phyloP scores from a whole-genome alignment of 2,113 vertebrate species.

The Ceratotherium simum region DNA sequence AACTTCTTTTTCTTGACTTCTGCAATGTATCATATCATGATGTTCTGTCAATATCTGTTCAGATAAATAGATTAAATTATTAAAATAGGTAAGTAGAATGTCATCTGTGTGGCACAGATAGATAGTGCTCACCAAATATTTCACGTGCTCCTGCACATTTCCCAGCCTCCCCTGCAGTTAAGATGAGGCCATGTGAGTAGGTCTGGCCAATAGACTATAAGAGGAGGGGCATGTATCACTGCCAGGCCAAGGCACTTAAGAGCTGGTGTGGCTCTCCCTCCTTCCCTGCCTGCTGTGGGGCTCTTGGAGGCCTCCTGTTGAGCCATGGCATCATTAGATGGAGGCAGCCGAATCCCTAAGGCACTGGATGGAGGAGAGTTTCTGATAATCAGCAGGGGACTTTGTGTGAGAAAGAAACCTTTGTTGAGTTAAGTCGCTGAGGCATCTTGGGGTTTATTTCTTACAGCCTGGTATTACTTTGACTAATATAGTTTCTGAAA shows the following conservation, averaged over 20 bases:
- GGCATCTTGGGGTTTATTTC: not conserved
- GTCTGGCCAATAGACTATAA: not conserved
- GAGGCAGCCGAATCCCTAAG: not conserved
- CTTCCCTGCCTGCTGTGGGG: not conserved
- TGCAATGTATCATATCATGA: not conserved
- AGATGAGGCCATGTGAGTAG: not conserved
- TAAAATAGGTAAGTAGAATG: not conserved
- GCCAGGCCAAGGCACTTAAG: not conserved
- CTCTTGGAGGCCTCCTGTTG: not conserved
- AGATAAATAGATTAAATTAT: not conserved
- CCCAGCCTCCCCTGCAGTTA: not conserved
- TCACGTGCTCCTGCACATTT: not conserved
- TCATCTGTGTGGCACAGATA: not conserved
- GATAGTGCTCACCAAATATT: not conserved
- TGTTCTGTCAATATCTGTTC: not conserved
- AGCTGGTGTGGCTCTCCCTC: not conserved
- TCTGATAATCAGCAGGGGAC: not conserved
- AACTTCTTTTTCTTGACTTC: not conserved
- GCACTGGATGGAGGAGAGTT: not conserved
- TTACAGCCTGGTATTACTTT: not conserved
- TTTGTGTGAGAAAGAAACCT: not conserved
- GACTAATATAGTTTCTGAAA: not conserved
- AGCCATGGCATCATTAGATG: not conserved
- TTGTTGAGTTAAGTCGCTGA: not conserved
- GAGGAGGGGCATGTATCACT: not conserved